phyloP scores from a whole-genome alignment of 2,888 invertebrate genomes.

The Leucophenga montana region DNA sequence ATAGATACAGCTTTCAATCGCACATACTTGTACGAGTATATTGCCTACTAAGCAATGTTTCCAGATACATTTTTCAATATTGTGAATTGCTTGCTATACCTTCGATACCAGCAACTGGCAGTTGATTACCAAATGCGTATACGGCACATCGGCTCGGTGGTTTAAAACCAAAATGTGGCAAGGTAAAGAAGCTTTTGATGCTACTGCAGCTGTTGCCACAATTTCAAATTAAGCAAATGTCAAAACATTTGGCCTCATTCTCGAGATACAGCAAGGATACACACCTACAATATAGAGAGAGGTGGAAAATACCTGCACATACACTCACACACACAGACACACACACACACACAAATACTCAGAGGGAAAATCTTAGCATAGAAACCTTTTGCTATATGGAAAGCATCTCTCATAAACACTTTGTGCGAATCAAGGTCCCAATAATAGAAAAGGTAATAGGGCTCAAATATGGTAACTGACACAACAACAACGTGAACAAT shows the following conservation, averaged over 20 bases:
- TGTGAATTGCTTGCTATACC: too few relatives aligned
- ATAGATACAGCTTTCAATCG: too few relatives aligned
- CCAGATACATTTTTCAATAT: too few relatives aligned
- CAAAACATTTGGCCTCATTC: conserved; percentile 5
- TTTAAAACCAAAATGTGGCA: too few relatives aligned
- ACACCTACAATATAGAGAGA: too few relatives aligned
- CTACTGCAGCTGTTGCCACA: conserved; percentile 5
- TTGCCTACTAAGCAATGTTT: too few relatives aligned
- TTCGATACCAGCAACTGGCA: neutral
- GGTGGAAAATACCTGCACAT: conserved; percentile 30
- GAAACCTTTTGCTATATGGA: neutral
- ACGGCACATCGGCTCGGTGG: too few relatives aligned
- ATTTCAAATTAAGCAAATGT: conserved; percentile 9
- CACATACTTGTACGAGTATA: too few relatives aligned
- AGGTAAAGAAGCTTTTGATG: too few relatives aligned
- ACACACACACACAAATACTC: conserved; percentile 8
- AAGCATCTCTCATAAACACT: neutral
- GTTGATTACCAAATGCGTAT: neutral
- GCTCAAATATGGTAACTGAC: neutral
- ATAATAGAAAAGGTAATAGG: too few relatives aligned
- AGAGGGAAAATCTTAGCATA: conserved; percentile 34
- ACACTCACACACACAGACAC: conserved; percentile 25
- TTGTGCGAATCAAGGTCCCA: neutral
- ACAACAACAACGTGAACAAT: conserved; percentile 8
- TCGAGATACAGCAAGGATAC: neutral